phyloP scores from a whole-genome alignment of 2,888 invertebrate genomes.

The Trissolcus brochymenae region DNA sequence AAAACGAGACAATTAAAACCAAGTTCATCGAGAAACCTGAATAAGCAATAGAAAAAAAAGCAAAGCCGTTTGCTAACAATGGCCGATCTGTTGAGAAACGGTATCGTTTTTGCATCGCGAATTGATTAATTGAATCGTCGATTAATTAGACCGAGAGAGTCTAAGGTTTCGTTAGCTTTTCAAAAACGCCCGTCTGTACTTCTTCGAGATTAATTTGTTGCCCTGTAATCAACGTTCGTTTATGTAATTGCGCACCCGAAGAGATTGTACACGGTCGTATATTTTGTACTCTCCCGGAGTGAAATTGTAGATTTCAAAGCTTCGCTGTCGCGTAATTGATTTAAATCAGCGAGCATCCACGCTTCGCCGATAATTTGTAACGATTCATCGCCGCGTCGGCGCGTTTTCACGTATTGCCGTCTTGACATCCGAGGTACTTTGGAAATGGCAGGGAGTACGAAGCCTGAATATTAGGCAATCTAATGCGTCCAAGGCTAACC shows the following conservation, averaged over 20 bases:
- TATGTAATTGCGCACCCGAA: constrained; percentile 33
- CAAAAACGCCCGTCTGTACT: constrained; percentile 8
- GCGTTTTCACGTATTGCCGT: constrained; percentile 58
- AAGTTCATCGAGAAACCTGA: no score
- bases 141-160: constrained; percentile 16
- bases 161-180: constrained; percentile 7
- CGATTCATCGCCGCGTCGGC: constrained; percentile 26
- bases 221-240: constrained; percentile 34
- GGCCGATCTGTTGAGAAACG: no score
- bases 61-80: no score
- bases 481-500: constrained; percentile 75
- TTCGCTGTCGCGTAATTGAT: constrained; percentile 36
- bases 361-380: constrained; percentile 20
- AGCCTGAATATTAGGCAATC: constrained; percentile 75
- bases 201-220: constrained; percentile 43
- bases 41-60: no score
- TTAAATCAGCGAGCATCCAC: constrained; percentile 25
- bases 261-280: constrained; percentile 32
- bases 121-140: constrained; percentile 7
- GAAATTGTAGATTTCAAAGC: constrained; percentile 34
- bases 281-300: constrained; percentile 30
- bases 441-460: constrained; percentile 61
- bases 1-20: no score
- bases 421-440: constrained; percentile 41
- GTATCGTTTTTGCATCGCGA: neutral